phyloP scores from a whole-genome alignment of 2,797 vertebrate genomes.

The Decapterus maruadsi region DNA sequence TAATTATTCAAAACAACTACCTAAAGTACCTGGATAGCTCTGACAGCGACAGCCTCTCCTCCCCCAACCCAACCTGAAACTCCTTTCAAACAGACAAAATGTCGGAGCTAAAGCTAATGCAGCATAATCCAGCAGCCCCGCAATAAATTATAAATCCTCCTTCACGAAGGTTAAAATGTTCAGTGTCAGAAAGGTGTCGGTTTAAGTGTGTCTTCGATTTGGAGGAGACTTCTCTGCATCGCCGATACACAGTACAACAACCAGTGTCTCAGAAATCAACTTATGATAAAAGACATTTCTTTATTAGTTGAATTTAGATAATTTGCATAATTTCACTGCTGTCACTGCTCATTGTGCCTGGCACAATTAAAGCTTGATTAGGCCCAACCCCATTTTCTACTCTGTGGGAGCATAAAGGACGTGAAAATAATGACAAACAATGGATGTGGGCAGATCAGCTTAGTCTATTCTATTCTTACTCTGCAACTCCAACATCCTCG shows the following conservation, averaged over 20 bases:
- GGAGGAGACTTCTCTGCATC: too few relatives aligned
- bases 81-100: not conserved
- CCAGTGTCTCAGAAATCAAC: not conserved
- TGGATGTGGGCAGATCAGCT: slow-evolving; percentile 17
- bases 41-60: not conserved
- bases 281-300: not conserved
- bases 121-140: not conserved
- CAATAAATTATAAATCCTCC: not conserved
- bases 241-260: not conserved
- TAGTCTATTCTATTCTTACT: slow-evolving; percentile 17
- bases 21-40: not conserved
- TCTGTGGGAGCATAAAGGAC: slow-evolving; percentile 46
- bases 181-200: not conserved
- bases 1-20: not conserved
- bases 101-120: not conserved
- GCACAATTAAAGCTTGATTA: slow-evolving; percentile 40
- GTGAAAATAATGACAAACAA: slow-evolving; percentile 29
- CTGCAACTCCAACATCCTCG: slow-evolving; percentile 27
- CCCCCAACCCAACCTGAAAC: not conserved
- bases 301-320: not conserved
- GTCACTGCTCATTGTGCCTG: slow-evolving; percentile 28
- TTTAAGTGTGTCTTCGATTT: not conserved
- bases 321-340: slow-evolving; percentile 17
- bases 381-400: slow-evolving; percentile 42
- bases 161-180: not conserved